A percentile compares a stretch with the other conserved stretches of the same genome.
phyloP scores from a whole-genome alignment of 2,113 vertebrate genomes.

The Myiopsitta monachus region DNA sequence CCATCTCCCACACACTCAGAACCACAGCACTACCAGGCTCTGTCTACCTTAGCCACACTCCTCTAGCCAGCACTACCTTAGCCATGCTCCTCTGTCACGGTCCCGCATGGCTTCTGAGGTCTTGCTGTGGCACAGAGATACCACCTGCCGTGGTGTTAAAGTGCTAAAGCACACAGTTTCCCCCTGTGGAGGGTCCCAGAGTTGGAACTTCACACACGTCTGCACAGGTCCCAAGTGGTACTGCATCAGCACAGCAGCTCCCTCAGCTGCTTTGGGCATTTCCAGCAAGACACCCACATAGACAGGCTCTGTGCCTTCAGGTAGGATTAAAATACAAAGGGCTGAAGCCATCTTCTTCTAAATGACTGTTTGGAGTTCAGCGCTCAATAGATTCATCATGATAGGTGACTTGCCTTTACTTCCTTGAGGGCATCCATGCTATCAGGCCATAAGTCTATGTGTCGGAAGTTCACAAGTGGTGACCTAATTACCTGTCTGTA shows the following conservation, averaged over 20 bases:
- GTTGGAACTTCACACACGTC: accelerated
- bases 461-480: constrained; percentile 50
- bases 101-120: not conserved
- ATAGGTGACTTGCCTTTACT: constrained; percentile 6
- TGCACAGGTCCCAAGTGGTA: not conserved
- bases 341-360: not conserved
- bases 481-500: constrained; percentile 45
- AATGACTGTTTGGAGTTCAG: not conserved
- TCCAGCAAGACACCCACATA: not conserved
- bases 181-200: not conserved
- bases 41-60: not conserved
- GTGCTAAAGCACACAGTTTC: not conserved
- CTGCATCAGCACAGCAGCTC: not conserved
- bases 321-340: not conserved
- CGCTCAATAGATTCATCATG: not conserved
- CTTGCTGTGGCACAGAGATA: not conserved
- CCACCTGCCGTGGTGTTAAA: accelerated
- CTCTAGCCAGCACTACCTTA: not conserved
- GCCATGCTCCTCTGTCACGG: accelerated
- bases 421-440: not conserved
- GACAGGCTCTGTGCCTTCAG: not conserved
- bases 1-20: not conserved
- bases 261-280: not conserved
- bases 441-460: not conserved
- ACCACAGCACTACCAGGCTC: accelerated